phyloP scores from a whole-genome alignment of 1,140 invertebrate genomes.

The Drosophila micromelanica region DNA sequence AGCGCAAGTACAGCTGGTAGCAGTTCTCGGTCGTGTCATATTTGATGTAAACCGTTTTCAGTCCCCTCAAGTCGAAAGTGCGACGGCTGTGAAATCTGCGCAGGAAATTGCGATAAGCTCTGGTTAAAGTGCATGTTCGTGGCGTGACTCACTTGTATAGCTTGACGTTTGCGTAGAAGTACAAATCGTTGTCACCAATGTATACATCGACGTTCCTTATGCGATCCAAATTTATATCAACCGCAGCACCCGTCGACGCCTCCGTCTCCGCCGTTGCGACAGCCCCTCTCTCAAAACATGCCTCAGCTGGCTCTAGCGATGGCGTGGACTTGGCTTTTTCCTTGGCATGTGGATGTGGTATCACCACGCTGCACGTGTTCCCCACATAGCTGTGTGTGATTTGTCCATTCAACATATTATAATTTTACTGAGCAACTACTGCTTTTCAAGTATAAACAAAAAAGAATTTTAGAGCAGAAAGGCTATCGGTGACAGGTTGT shows the following conservation, averaged over 20 bases:
- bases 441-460: slow-evolving; percentile 54
- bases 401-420: slow-evolving; percentile 71
- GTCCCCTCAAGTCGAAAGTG: slow-evolving; percentile 69
- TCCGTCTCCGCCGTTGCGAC: neutral
- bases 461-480: slow-evolving; percentile 33
- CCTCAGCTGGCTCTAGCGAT: slow-evolving; percentile 34
- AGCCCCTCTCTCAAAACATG: slow-evolving; percentile 13
- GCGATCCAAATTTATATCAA: slow-evolving; percentile 65
- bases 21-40: slow-evolving; percentile 58
- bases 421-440: slow-evolving; percentile 47
- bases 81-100: slow-evolving; percentile 72
- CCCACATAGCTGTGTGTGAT: slow-evolving; percentile 69
- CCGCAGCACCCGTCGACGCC: slow-evolving; percentile 15
- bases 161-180: slow-evolving; percentile 75
- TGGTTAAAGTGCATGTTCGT: slow-evolving; percentile 11
- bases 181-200: slow-evolving; percentile 75
- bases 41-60: slow-evolving; percentile 69
- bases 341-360: slow-evolving; percentile 56
- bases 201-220: slow-evolving; percentile 80
- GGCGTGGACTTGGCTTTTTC: slow-evolving; percentile 54
- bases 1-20: slow-evolving; percentile 65
- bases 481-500: slow-evolving; percentile 34
- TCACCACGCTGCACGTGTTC: slow-evolving; percentile 67
- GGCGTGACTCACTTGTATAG: slow-evolving; percentile 71
- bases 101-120: slow-evolving; percentile 17